A percentile compares a stretch with the other conserved stretches of the same genome.
phyloP scores from a whole-genome alignment of 2,888 invertebrate species.

The Stratiomys singularior region DNA sequence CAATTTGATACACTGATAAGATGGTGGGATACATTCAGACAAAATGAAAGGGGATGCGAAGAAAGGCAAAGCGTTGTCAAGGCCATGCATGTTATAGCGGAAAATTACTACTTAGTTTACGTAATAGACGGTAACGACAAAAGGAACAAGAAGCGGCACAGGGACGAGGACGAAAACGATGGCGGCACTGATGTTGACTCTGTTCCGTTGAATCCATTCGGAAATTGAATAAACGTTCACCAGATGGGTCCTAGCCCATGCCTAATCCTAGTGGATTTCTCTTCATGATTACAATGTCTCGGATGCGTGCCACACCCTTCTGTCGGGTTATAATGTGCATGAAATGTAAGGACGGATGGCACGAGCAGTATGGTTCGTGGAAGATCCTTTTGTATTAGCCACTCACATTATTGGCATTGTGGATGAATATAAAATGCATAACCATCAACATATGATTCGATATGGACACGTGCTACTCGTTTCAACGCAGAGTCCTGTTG shows the following conservation, averaged over 20 bases:
- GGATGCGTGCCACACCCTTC: slow-evolving; percentile 11
- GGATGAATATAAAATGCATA: slow-evolving; percentile 13
- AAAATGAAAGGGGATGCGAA: background rate
- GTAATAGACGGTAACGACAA: slow-evolving; percentile 5
- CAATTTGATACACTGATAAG: background rate
- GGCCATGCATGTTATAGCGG: slow-evolving; percentile 21
- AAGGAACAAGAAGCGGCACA: background rate
- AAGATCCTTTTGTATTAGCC: slow-evolving; percentile 16
- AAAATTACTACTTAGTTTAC: slow-evolving; percentile 21
- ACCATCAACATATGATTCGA: slow-evolving; percentile 29
- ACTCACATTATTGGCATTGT: slow-evolving; percentile 29
- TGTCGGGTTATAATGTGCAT: background rate
- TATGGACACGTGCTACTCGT: slow-evolving; percentile 38
- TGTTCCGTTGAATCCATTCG: slow-evolving; percentile 32
- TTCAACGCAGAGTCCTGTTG: background rate
- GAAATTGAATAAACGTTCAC: slow-evolving; percentile 42
- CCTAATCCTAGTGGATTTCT: slow-evolving; percentile 44
- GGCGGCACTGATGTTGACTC: slow-evolving; percentile 18
- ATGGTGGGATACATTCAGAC: slow-evolving; percentile 2
- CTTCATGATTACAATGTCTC: slow-evolving; percentile 38
- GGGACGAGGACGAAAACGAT: background rate
- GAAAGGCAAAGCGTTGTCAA: slow-evolving; percentile 1
- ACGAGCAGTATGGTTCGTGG: slow-evolving; percentile 17
- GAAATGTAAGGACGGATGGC: background rate
- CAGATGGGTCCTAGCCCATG: slow-evolving; percentile 45